Base-by-base conservation (phyloP, 2,888 invertebrate genomes). In the Caenorhabditis zanzibari region DNA sequence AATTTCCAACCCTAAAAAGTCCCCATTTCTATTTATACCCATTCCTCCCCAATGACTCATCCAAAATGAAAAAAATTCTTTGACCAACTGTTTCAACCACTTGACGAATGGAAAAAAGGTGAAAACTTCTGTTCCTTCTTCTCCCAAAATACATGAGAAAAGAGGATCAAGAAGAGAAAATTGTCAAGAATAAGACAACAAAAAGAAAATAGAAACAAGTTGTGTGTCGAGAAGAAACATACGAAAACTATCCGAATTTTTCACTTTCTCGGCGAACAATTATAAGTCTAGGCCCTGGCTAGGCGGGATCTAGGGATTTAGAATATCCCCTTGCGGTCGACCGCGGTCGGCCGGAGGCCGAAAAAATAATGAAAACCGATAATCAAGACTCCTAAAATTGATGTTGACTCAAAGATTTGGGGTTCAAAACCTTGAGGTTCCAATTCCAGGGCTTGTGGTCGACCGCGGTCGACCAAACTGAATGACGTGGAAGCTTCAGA, bases 141-240 rank as follows among this genome's bases (percentile, higher is more conserved):
- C 63, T 19, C 44, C 44, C 49, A 10, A 10, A 44, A 14, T 12
- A 63, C 16, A 12, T 12, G 16, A 22, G 35, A 66, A 52, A 32
- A 52, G 10, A 22, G 61, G 38, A 61, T 61, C 12, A 61, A 38
- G 38, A 64, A 19, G 26, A 49, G 24, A 49, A 49, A 66, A 68
- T 5, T 24, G 66, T 32, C 22, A 66, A 49, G 19, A 19, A 22
- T 10, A 10, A 19, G 49, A 12, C 5, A 19, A 38, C 61, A 63
- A 56, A 54, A 26, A 56, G 24, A 41, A 26, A 38, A 69, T 7
- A 35, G 52, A 73, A 73, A 73, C 73, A 73, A 61, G 73, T 73
- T 72, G 32, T 59, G 47, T 44, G 10, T 35, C 59, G 52, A 38
- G 35, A 19, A 41, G 19, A 32, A 28, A 68, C 38, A 19, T 22